These are phyloP conservation scores for Sinohyriopsis cumingii DNA, from an alignment of 2,888 invertebrate genomes.

Conservation along the genomic window DNA sequence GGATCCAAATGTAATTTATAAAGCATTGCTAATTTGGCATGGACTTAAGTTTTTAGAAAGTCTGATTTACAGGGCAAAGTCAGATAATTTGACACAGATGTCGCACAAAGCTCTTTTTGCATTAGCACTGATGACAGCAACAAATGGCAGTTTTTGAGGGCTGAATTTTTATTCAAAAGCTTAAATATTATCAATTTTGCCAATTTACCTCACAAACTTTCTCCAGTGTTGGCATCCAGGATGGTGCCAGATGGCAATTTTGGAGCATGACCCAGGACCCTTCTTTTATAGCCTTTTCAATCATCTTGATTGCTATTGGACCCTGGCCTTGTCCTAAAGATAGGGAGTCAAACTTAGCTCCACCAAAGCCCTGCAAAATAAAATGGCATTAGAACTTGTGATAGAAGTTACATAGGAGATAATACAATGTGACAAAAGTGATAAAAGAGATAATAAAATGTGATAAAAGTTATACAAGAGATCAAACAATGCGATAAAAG, in stretches of 20 bases:
- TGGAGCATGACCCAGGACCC: conserved; percentile 74
- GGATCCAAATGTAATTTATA: too few relatives aligned
- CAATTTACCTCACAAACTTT: conserved; percentile 69
- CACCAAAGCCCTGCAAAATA: conserved; percentile 71
- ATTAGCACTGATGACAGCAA: too few relatives aligned
- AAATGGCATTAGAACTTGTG: background rate
- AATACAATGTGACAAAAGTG: background rate
- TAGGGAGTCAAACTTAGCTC: conserved; percentile 72
- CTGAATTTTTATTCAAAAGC: too few relatives aligned
- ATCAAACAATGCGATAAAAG: too few relatives aligned
- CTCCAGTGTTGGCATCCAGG: conserved; percentile 74
- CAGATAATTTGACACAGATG: too few relatives aligned
- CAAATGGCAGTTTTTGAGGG: too few relatives aligned
- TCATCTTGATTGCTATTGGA: conserved; percentile 72
- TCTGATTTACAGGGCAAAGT: too few relatives aligned
- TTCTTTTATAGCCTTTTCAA: conserved; percentile 71
- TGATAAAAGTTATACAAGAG: too few relatives aligned
- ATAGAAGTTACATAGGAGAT: background rate
- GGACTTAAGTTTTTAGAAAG: too few relatives aligned
- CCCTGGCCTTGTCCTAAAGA: conserved; percentile 74
- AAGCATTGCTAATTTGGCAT: too few relatives aligned
- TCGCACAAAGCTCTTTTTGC: too few relatives aligned
- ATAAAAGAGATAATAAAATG: background rate
- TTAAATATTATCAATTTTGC: too few relatives aligned
- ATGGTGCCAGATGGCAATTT: conserved; percentile 73